Evolutionary conservation across 2,888 invertebrate genomes (phyloP).

Genomic region (Morpho helenor): DNA sequence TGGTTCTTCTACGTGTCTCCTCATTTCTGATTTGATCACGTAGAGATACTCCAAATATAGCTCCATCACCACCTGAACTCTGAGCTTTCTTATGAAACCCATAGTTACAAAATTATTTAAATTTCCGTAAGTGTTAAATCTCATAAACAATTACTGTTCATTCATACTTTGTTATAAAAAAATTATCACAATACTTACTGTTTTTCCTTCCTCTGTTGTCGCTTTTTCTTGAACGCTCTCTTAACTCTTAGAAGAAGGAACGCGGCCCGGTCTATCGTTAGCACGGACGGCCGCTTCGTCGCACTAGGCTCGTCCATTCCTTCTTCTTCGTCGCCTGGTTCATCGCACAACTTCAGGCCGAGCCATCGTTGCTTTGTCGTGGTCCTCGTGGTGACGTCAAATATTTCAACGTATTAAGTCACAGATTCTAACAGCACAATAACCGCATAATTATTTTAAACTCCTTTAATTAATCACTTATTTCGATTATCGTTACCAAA

Average conservation of each 20-base stretch:
- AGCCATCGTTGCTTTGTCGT: slow-evolving; percentile 71
- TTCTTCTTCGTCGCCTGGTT: slow-evolving; percentile 57
- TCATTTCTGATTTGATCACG: too few species aligned
- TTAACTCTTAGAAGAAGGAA: slow-evolving; percentile 92
- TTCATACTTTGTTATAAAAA: neutral
- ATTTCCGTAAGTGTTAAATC: too few species aligned
- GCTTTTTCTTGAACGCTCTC: slow-evolving; percentile 93
- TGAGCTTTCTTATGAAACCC: too few species aligned
- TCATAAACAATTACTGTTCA: too few species aligned
- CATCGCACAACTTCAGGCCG: slow-evolving; percentile 78
- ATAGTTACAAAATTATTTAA: too few species aligned
- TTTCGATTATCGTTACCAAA: too few species aligned
- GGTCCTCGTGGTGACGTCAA: slow-evolving; percentile 55
- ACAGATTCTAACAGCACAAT: slow-evolving; percentile 1
- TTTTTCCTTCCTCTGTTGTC: slow-evolving; percentile 91
- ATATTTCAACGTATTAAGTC: slow-evolving; percentile 1
- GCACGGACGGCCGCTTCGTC: slow-evolving; percentile 81
- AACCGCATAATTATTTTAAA: slow-evolving; percentile 6
- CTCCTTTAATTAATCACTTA: too few species aligned
- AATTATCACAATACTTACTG: slow-evolving; percentile 80
- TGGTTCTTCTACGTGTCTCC: too few species aligned
- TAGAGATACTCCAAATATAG: too few species aligned
- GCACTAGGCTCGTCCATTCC: slow-evolving; percentile 69
- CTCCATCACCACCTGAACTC: too few species aligned
- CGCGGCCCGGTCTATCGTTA: slow-evolving; percentile 93